These are phyloP conservation scores for Kryphioiulus occultus DNA, from an alignment of 2,888 invertebrate species.

Conservation along the genomic window DNA sequence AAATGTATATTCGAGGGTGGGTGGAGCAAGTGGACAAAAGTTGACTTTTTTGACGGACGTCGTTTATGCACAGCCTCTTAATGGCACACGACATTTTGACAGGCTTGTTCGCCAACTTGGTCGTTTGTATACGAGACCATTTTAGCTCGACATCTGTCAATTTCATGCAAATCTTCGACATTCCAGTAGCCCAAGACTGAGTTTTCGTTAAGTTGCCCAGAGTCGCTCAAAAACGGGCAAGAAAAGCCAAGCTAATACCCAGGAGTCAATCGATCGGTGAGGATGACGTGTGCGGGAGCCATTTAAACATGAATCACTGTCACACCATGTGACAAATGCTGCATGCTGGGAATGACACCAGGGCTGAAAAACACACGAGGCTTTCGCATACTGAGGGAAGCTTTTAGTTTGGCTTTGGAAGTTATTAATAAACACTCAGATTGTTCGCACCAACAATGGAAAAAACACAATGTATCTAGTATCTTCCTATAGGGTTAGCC, in stretches of 20 bases:
- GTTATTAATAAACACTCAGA: conserved; percentile 31
- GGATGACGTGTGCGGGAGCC: conserved; percentile 17
- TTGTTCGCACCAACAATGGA: background rate
- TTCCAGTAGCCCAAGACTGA: background rate
- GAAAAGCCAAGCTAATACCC: conserved; percentile 12
- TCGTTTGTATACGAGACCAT: no score
- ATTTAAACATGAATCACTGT: conserved; percentile 26
- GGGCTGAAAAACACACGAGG: background rate
- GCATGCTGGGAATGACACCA: conserved; percentile 9
- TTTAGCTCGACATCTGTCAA: no score
- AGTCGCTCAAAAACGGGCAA: background rate
- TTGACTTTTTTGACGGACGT: no score
- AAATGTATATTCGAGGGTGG: no score
- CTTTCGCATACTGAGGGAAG: background rate
- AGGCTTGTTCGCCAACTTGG: no score
- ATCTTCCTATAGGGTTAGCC: background rate
- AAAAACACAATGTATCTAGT: background rate
- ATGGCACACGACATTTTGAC: no score
- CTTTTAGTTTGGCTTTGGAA: background rate
- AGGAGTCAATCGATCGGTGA: conserved; percentile 9
- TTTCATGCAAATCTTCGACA: background rate
- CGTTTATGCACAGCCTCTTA: no score
- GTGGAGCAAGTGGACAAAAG: no score
- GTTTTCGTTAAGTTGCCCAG: background rate
- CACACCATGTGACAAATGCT: conserved; percentile 14